A percentile compares a stretch with the other conserved stretches of the same genome.
These are phyloP conservation scores for Chunga burmeisteri DNA, from an alignment of 2,113 vertebrate genomes.

Conservation along the genomic window DNA sequence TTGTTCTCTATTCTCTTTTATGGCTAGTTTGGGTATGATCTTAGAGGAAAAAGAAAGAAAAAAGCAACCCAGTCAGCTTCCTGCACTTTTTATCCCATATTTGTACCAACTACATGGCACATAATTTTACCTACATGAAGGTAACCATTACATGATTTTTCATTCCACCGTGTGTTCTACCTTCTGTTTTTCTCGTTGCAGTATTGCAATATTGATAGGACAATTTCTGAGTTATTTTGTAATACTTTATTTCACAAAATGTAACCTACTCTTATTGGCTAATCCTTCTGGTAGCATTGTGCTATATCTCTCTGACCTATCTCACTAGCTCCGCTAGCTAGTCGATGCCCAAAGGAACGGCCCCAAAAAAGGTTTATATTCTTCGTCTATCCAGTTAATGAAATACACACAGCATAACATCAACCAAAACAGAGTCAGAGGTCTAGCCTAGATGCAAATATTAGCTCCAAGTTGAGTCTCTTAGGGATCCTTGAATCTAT, in stretches of 20 bases:
- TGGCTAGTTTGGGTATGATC: neutral
- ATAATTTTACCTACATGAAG: neutral
- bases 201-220: neutral
- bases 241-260: neutral
- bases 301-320: neutral
- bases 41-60: neutral
- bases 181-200: neutral
- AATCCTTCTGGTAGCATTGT: neutral
- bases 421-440: neutral
- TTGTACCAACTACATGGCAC: neutral
- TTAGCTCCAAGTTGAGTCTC: neutral
- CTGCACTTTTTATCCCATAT: neutral
- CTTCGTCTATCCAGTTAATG: neutral
- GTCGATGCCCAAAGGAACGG: neutral
- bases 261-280: neutral
- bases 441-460: neutral
- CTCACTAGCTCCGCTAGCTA: neutral
- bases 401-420: neutral
- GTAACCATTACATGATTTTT: neutral
- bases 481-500: neutral
- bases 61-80: neutral
- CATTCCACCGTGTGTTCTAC: neutral
- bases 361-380: neutral
- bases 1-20: neutral
- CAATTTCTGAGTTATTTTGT: neutral